Percentiles rank a stretch among this genome's conserved stretches.
These are phyloP conservation scores for Lithodes maja DNA, from an alignment of 2,888 invertebrate genomes.

Conservation along the genomic window DNA sequence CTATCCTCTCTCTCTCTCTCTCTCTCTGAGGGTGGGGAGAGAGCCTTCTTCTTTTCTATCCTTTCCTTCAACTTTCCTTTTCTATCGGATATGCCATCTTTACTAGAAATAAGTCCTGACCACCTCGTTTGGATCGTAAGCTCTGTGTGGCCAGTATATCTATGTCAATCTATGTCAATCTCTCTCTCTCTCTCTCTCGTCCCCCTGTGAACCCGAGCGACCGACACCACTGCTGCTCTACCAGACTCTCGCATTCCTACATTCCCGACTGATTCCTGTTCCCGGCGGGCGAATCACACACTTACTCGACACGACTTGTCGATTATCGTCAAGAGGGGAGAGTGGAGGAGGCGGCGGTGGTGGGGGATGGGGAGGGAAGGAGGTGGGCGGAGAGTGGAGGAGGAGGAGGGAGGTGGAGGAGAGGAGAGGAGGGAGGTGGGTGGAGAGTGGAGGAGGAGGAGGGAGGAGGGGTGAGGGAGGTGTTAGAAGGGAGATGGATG, in stretches of 20 bases:
- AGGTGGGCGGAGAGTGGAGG: background rate
- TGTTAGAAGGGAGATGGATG: too few relatives aligned
- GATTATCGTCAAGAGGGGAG: background rate
- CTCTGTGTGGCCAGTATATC: too few relatives aligned
- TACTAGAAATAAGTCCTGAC: too few relatives aligned
- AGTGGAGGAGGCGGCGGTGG: background rate
- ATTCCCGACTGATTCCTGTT: too few relatives aligned
- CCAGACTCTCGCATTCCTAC: too few relatives aligned
- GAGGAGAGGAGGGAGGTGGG: background rate
- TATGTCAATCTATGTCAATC: too few relatives aligned
- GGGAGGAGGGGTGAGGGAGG: too few relatives aligned
- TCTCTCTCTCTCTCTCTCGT: slow-evolving; percentile 36
- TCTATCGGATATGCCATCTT: background rate
- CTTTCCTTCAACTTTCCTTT: background rate
- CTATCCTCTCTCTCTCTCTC: slow-evolving; percentile 3
- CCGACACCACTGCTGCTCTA: too few relatives aligned
- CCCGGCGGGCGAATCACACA: too few relatives aligned
- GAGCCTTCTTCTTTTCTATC: background rate
- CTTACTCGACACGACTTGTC: too few relatives aligned
- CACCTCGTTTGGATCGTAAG: too few relatives aligned
- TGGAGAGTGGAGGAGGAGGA: background rate
- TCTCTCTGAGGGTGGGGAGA: background rate
- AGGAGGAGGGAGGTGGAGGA: background rate
- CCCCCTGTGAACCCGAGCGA: too few relatives aligned
- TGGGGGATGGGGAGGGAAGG: background rate